These are phyloP conservation scores for Trichonephila inaurata DNA, from an alignment of 1,140 invertebrate genomes.

Conservation along the genomic window DNA sequence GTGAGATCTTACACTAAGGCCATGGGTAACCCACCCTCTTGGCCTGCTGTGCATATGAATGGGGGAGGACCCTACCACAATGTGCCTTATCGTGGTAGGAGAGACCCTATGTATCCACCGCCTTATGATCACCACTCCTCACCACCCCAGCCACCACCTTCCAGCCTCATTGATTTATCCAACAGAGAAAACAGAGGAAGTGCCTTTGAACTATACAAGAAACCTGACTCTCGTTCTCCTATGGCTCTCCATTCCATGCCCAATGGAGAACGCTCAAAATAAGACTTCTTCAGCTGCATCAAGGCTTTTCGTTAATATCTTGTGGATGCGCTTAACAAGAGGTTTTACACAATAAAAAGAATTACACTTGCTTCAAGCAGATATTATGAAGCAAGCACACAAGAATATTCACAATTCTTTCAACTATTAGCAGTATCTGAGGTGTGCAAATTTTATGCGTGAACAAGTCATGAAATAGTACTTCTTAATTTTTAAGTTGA, in stretches of 20 bases:
- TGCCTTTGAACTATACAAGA: conserved; percentile 96
- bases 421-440: too few species aligned
- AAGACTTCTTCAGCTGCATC: not conserved
- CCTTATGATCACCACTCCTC: conserved; percentile 75
- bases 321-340: not conserved
- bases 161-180: conserved; percentile 86
- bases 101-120: conserved; percentile 61
- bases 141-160: conserved; percentile 77
- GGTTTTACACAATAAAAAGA: not conserved
- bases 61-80: conserved; percentile 78
- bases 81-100: conserved; percentile 74
- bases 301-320: not conserved
- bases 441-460: too few species aligned
- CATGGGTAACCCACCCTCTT: conserved; percentile 42
- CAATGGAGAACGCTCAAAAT: conserved; percentile 13
- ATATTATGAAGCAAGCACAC: too few species aligned
- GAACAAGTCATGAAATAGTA: too few species aligned
- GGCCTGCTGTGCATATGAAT: conserved; percentile 67
- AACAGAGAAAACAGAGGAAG: conserved; percentile 93
- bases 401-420: too few species aligned
- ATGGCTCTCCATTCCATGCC: conserved; percentile 33
- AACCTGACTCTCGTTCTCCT: conserved; percentile 83
- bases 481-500: too few species aligned
- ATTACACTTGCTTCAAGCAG: too few species aligned
- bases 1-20: conserved; percentile 54